Conservation (phyloP, 2,888 invertebrate species). For the Sesia bembeciformis region DNA sequence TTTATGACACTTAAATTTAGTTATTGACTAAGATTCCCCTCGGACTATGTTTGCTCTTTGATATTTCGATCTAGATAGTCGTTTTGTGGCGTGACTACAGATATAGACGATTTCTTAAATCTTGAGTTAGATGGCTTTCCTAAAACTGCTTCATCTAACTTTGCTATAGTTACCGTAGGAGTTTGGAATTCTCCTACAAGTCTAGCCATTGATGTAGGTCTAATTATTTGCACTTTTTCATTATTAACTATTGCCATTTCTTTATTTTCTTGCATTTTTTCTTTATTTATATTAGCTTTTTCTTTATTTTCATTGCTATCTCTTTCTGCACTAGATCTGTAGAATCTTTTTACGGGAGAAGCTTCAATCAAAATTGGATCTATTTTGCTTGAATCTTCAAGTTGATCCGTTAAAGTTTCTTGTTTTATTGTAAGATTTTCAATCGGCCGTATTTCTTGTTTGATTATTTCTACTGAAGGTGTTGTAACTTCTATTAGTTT, state of each 20-base stretch:
- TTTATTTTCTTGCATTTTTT: slow-evolving; percentile 43
- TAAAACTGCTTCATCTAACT: slow-evolving; percentile 55
- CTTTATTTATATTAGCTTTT: slow-evolving; percentile 47
- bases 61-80: slow-evolving; percentile 18
- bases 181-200: slow-evolving; percentile 43
- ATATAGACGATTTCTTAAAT: slow-evolving; percentile 28
- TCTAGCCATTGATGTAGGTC: slow-evolving; percentile 42
- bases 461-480: slow-evolving; percentile 34
- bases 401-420: slow-evolving; percentile 43
- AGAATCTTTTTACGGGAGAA: slow-evolving; percentile 40
- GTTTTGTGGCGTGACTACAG: slow-evolving; percentile 28
- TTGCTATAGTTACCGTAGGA: slow-evolving; percentile 41
- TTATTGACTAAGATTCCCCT: slow-evolving; percentile 50
- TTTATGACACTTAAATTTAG: slow-evolving; percentile 58
- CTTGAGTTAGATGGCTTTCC: slow-evolving; percentile 27
- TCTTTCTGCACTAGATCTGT: slow-evolving; percentile 57
- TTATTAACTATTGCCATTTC: slow-evolving; percentile 51
- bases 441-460: slow-evolving; percentile 43
- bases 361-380: slow-evolving; percentile 27
- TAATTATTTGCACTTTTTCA: slow-evolving; percentile 54
- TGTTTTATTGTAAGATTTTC: slow-evolving; percentile 27
- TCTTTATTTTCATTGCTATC: slow-evolving; percentile 27
- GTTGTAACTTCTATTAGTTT: slow-evolving; percentile 19
- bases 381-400: slow-evolving; percentile 33
- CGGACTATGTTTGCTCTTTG: slow-evolving; percentile 35